phyloP scores from a whole-genome alignment of 2,797 vertebrate species.

The Dromococcyx pavoninus region DNA sequence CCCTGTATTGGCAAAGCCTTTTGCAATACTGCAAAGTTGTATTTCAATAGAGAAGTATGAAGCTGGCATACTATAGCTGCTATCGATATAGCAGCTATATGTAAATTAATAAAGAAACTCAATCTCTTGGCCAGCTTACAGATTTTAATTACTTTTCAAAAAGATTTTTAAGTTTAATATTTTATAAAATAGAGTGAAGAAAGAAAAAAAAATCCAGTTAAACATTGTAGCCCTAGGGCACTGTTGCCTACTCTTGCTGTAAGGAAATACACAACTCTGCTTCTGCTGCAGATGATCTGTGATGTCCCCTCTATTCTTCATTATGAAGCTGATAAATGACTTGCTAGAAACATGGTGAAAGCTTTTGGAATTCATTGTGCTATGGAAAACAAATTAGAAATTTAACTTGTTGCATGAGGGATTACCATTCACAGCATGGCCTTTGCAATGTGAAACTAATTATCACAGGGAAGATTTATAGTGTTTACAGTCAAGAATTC shows the following conservation, averaged over 20 bases:
- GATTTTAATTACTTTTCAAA: neutral
- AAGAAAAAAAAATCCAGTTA: neutral
- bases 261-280: neutral
- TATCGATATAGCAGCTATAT: neutral
- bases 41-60: neutral
- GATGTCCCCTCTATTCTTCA: conserved; percentile 36
- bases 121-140: neutral
- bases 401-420: conserved; percentile 69
- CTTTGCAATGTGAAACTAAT: conserved; percentile 71
- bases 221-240: neutral
- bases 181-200: neutral
- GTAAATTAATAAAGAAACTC: neutral
- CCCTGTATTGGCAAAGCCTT: neutral
- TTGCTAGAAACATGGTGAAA: conserved; percentile 58
- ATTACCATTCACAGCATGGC: conserved; percentile 68
- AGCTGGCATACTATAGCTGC: neutral
- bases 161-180: neutral
- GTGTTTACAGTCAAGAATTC: conserved; percentile 71
- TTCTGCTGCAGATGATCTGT: conserved; percentile 44
- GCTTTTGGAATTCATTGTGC: conserved; percentile 65
- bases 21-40: neutral
- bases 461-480: conserved; percentile 68
- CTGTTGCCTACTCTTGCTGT: neutral
- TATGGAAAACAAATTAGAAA: conserved; percentile 71
- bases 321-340: conserved; percentile 66